These are phyloP conservation scores for Pholis gunnellus DNA, from an alignment of 2,113 vertebrate genomes.

Conservation along the genomic window DNA sequence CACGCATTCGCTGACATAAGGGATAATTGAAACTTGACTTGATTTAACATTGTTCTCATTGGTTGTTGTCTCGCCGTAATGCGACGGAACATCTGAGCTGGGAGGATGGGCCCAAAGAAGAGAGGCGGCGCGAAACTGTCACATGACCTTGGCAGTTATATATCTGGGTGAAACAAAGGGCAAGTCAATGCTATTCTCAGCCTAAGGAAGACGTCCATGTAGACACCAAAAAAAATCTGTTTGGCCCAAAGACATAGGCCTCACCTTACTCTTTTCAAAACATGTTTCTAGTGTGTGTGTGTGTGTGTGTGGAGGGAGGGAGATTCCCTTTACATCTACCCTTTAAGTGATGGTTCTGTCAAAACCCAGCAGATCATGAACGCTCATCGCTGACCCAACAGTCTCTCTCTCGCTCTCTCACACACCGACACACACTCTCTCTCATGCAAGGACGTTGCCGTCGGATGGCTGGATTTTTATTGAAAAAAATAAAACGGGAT, in stretches of 20 bases:
- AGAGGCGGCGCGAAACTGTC: slow-evolving; percentile 33
- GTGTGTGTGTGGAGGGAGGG: slow-evolving; percentile 3
- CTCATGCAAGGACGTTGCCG: background rate
- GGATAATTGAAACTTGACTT: slow-evolving; percentile 67
- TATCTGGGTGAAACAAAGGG: slow-evolving; percentile 67
- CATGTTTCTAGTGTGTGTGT: slow-evolving; percentile 10
- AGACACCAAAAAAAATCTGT: slow-evolving; percentile 26
- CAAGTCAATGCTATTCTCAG: slow-evolving; percentile 65
- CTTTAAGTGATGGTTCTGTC: slow-evolving; percentile 55
- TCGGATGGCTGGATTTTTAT: slow-evolving; percentile 55
- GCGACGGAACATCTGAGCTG: slow-evolving; percentile 1
- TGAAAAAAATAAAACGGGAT: slow-evolving; percentile 71
- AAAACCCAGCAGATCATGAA: slow-evolving; percentile 52
- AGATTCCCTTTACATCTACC: slow-evolving; percentile 51
- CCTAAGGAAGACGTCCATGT: slow-evolving; percentile 46
- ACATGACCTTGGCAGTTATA: slow-evolving; percentile 72
- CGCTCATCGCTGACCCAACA: slow-evolving; percentile 35
- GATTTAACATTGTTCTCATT: slow-evolving; percentile 64
- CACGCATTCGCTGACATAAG: slow-evolving; percentile 47
- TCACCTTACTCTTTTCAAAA: slow-evolving; percentile 38
- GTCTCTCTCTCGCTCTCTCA: background rate
- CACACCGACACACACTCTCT: background rate
- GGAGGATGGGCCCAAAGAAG: slow-evolving; percentile 12
- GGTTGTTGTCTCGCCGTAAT: slow-evolving; percentile 24
- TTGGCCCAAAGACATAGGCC: slow-evolving; percentile 38